phyloP scores from a whole-genome alignment of 2,888 invertebrate species.

The Chloroclysta siterata region DNA sequence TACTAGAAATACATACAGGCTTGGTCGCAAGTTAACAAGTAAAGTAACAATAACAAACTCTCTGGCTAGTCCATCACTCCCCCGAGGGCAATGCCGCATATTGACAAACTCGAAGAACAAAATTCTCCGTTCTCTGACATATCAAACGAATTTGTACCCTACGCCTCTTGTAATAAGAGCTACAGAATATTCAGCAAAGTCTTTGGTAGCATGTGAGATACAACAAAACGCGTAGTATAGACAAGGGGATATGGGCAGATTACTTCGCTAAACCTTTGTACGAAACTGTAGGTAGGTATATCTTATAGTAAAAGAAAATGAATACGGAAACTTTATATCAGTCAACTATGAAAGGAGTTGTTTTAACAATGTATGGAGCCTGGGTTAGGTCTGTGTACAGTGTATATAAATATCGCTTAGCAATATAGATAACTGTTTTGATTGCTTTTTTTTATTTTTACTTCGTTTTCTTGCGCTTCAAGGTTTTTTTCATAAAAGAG shows the following conservation, averaged over 20 bases:
- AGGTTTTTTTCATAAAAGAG: no score
- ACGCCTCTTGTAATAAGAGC: background rate
- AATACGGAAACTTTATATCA: no score
- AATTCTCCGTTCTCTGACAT: background rate
- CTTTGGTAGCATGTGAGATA: background rate
- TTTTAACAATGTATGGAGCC: no score
- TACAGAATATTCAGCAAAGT: background rate
- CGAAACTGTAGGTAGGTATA: background rate
- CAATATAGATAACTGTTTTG: no score
- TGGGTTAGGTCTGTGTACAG: no score
- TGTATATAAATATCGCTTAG: no score
- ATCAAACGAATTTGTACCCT: conserved; percentile 1
- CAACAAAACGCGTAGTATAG: background rate
- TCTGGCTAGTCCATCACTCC: conserved; percentile 7
- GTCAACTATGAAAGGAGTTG: no score
- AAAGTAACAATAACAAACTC: conserved; percentile 2
- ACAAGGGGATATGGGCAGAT: background rate
- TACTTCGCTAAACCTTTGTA: background rate
- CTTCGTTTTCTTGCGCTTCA: no score
- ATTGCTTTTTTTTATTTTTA: no score
- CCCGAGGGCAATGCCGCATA: conserved; percentile 4
- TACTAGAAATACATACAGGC: background rate
- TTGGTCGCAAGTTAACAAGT: background rate
- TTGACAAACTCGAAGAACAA: conserved; percentile 6
- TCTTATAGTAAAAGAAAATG: no score